Conservation (phyloP, 2,888 invertebrate species). For the Beris chalybata region DNA sequence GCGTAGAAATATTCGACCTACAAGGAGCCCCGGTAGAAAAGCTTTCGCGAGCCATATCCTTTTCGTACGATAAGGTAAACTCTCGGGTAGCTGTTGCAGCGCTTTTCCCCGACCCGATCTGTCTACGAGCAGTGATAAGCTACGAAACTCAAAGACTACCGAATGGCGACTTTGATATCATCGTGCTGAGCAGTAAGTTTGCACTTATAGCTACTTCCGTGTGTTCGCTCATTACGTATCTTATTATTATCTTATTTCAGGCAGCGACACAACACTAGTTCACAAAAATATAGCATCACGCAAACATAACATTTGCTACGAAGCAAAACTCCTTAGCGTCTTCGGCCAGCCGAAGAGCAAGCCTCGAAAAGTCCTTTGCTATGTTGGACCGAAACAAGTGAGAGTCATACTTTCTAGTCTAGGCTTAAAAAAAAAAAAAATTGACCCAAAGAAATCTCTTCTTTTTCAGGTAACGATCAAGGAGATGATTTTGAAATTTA, state of each 20-base stretch:
- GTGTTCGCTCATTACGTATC: too few species aligned
- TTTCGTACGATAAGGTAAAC: constrained; percentile 77
- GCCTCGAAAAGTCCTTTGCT: constrained; percentile 85
- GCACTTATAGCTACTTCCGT: background rate
- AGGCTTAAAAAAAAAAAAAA: background rate
- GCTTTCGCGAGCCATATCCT: constrained; percentile 61
- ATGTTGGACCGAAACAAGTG: constrained; percentile 84
- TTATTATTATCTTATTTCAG: constrained; percentile 57
- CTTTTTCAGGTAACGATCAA: constrained; percentile 73
- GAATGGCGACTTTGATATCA: constrained; percentile 90
- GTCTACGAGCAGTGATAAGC: constrained; percentile 78
- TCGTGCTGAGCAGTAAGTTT: constrained; percentile 81
- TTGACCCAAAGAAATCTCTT: constrained; percentile 38
- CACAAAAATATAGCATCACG: constrained; percentile 84
- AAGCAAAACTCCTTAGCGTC: constrained; percentile 72
- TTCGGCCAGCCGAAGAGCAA: constrained; percentile 61
- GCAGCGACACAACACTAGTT: constrained; percentile 78
- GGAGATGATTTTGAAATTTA: constrained; percentile 90
- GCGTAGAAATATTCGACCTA: constrained; percentile 63
- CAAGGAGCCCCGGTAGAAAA: constrained; percentile 62
- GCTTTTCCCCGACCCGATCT: constrained; percentile 77
- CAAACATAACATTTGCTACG: constrained; percentile 84
- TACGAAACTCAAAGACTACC: constrained; percentile 75
- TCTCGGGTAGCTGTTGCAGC: constrained; percentile 77
- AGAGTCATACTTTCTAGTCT: constrained; percentile 38